These are phyloP conservation scores for Ceratina japonica DNA, from an alignment of 1,140 invertebrate species.

Conservation along the genomic window DNA sequence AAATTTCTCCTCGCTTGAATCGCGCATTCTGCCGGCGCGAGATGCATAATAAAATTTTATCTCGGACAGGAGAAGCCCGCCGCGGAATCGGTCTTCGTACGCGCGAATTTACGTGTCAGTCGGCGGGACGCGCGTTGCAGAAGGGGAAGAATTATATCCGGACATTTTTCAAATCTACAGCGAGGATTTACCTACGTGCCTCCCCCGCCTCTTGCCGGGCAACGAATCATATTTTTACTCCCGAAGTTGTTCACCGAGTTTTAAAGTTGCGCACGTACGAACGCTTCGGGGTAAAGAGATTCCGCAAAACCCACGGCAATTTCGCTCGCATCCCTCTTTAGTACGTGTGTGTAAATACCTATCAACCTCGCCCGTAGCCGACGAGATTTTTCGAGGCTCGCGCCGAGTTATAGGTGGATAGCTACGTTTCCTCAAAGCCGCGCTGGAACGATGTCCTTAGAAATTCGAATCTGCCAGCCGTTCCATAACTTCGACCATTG, in stretches of 20 bases:
- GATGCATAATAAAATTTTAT: neutral
- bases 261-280: constrained; percentile 28
- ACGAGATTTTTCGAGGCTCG: constrained; percentile 5
- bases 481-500: neutral
- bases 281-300: neutral
- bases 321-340: constrained; percentile 27
- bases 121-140: neutral
- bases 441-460: neutral
- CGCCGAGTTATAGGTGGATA: no score
- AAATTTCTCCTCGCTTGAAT: neutral
- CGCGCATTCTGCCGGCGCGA: neutral
- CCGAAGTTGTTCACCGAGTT: constrained; percentile 35
- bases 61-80: neutral
- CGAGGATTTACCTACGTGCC: constrained; percentile 69
- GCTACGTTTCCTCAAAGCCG: neutral
- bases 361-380: neutral
- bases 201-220: constrained; percentile 8
- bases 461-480: neutral
- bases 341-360: constrained; percentile 14
- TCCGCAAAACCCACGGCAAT: constrained; percentile 23
- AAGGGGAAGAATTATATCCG: constrained; percentile 61
- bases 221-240: constrained; percentile 60
- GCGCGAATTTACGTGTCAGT: constrained; percentile 20
- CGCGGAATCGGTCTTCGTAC: neutral
- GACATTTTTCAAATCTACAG: constrained; percentile 71